phyloP scores from a whole-genome alignment of 2,113 vertebrate species.

The Macrotus californicus region DNA sequence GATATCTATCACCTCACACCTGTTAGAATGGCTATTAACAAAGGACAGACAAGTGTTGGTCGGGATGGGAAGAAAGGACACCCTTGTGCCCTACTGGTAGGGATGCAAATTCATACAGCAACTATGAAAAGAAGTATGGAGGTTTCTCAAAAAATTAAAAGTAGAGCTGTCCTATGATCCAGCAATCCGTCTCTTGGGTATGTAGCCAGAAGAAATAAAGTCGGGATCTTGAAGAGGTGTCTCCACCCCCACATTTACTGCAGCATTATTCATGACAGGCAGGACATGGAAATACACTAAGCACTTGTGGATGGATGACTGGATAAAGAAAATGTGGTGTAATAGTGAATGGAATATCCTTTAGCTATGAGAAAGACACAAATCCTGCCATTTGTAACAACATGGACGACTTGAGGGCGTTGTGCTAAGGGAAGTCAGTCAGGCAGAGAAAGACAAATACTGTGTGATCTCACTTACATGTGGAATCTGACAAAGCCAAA shows the following conservation, averaged over 20 bases:
- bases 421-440: not conserved
- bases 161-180: not conserved
- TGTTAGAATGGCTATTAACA: not conserved
- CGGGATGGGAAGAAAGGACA: not conserved
- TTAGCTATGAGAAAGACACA: not conserved
- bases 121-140: not conserved
- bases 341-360: not conserved
- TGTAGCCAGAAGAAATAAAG: not conserved
- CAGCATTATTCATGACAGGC: not conserved
- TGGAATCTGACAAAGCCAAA: not conserved
- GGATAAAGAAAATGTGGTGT: not conserved
- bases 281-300: not conserved
- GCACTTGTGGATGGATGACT: not conserved
- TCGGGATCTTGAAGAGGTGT: not conserved
- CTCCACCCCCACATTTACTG: not conserved
- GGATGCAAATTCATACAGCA: not conserved
- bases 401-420: not conserved
- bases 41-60: not conserved
- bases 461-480: not conserved
- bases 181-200: not conserved
- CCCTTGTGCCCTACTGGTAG: not conserved
- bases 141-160: not conserved
- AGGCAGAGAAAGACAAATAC: not conserved
- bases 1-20: not conserved
- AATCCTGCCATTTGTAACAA: not conserved